Percentiles rank a stretch among this genome's conserved stretches.
Conservation (phyloP, 2,888 invertebrate species). For the Lycophotia porphyrea region DNA sequence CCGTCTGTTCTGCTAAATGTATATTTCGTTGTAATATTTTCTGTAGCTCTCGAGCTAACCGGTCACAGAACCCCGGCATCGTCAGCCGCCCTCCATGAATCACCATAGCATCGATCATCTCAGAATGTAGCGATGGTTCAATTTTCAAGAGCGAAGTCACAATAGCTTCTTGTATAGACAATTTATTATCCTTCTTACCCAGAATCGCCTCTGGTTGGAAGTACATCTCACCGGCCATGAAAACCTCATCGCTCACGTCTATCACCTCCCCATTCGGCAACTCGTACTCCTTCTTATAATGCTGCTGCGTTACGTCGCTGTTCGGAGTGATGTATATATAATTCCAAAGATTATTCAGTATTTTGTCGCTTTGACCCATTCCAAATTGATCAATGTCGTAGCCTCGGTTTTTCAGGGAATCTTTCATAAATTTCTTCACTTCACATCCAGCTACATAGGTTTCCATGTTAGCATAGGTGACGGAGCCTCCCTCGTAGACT, state of each 20-base stretch:
- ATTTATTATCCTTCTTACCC: conserved; percentile 57
- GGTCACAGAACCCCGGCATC: conserved; percentile 75
- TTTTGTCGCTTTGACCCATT: conserved; percentile 9
- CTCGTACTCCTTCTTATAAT: conserved; percentile 65
- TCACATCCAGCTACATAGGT: conserved; percentile 75
- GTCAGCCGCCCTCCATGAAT: conserved; percentile 79
- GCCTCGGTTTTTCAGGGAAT: conserved; percentile 67
- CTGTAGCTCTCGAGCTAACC: conserved; percentile 76
- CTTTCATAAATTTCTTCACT: conserved; percentile 71
- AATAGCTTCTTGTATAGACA: conserved; percentile 76
- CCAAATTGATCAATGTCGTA: conserved; percentile 62
- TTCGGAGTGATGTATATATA: conserved; percentile 73
- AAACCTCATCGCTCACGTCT: conserved; percentile 77
- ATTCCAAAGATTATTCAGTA: conserved; percentile 40
- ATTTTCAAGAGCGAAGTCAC: conserved; percentile 74
- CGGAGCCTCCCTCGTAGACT: conserved; percentile 80
- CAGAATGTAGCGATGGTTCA: conserved; percentile 74
- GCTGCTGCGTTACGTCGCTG: conserved; percentile 60
- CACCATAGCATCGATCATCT: conserved; percentile 75
- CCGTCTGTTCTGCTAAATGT: conserved; percentile 71
- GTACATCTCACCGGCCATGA: conserved; percentile 77
- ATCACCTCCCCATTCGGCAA: conserved; percentile 76
- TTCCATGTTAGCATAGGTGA: conserved; percentile 77
- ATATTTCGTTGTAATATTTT: conserved; percentile 64
- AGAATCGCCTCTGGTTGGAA: conserved; percentile 77